Conservation (phyloP, 2,113 vertebrate genomes). For the Lophura nycthemera region DNA sequence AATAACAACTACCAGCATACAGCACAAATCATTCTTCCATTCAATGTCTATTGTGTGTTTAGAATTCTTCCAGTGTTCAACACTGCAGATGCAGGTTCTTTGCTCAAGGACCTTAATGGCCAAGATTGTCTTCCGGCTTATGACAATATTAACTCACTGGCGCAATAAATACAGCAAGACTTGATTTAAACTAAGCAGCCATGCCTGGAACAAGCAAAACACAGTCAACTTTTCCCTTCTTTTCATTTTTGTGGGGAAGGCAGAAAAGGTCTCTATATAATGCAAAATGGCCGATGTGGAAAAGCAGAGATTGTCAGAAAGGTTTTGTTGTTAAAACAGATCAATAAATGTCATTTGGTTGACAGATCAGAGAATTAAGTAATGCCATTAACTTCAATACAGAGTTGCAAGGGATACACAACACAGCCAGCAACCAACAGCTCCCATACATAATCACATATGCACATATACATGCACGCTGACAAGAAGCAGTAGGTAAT, state of each 20-base stretch:
- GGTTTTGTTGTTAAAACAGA: neutral
- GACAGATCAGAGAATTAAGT: neutral
- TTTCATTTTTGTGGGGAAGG: neutral
- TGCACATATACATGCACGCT: neutral
- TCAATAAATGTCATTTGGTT: neutral
- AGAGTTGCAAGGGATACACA: neutral
- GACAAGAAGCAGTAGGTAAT: slow-evolving; percentile 3
- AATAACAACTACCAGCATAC: neutral
- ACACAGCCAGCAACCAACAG: neutral
- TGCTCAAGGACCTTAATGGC: neutral
- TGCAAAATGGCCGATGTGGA: neutral
- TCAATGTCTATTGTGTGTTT: neutral
- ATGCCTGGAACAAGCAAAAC: neutral
- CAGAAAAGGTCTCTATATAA: neutral
- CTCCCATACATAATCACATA: neutral
- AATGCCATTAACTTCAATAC: neutral
- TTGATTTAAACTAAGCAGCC: neutral
- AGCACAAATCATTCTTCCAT: neutral
- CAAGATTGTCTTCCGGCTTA: neutral
- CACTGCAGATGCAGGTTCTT: neutral
- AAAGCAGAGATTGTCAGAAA: neutral
- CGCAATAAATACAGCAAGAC: neutral
- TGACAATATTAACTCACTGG: neutral
- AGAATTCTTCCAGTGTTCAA: neutral
- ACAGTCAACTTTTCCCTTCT: neutral